phyloP scores from a whole-genome alignment of 2,797 vertebrate species.

The Chrysolophus pictus region DNA sequence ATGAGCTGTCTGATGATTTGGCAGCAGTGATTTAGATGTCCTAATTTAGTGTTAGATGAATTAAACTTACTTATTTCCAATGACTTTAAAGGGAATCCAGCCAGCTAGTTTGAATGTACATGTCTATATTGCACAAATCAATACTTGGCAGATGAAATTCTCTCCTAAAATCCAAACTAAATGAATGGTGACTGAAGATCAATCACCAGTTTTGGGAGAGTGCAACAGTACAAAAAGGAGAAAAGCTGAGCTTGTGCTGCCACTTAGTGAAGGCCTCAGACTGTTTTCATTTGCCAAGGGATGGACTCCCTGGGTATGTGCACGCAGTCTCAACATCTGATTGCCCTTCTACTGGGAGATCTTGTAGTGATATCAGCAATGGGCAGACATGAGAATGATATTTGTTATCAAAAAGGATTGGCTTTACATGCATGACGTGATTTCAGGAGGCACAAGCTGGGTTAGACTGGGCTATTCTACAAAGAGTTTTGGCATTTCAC shows the following conservation, averaged over 20 bases:
- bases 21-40: not conserved
- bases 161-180: slow-evolving; percentile 1
- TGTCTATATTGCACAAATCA: not conserved
- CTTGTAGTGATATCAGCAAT: not conserved
- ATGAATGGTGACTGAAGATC: not conserved
- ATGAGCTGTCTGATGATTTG: not conserved
- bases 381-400: not conserved
- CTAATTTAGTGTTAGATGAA: slow-evolving; percentile 2
- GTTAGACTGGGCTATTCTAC: not conserved
- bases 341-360: not conserved
- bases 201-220: not conserved
- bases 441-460: not conserved
- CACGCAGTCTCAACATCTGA: not conserved
- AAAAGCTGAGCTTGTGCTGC: not conserved
- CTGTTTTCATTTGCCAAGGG: too few relatives aligned
- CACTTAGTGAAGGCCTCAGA: not conserved
- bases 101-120: not conserved
- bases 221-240: not conserved
- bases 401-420: not conserved
- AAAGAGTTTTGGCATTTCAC: fast-evolving
- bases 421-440: fast-evolving
- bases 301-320: not conserved
- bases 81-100: not conserved
- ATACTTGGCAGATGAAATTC: not conserved
- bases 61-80: slow-evolving; percentile 12